Evolutionary conservation across 64 coral and sea anemone genomes (phyloP), one percentile per base, ranked within the genome.

Genomic region (Dendrophyllia cribrosa): DNA sequence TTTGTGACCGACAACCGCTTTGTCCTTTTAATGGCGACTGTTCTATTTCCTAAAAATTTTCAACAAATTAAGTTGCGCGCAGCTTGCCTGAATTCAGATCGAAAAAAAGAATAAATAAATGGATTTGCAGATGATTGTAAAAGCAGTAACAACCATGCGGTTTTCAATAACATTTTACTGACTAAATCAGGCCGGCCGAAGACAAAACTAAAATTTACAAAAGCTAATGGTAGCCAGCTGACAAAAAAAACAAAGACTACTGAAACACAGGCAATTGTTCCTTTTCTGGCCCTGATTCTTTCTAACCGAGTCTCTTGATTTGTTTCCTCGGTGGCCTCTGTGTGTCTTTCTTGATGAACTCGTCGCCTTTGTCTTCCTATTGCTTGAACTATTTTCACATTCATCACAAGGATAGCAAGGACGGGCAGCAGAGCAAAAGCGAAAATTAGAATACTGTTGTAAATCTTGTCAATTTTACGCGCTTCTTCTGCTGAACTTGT

Each of bases 171-270:
- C 11, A 47, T 23, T 6, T 47, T 60, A 44, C 46, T 58, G 11
- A 86, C 51, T 20, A 58, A 43, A 56, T 51, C 50, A 50, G n/a
- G 34, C 11, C n/a, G 64, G 3, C 79, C 79, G 4, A 72, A 61
- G 6, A 78, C n/a, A 43, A 64, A 21, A 55, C 74, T 69, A n/a
- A 88, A 43, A 71, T 88, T 87, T 1, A 66, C 66, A 15, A 67
- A 93, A 14, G 83, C 91, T 69, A 85, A 26, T 56, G 91, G 91
- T 13, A 93, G 58, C 91, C 91, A 93, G 75, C 91, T 87, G 56
- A 86, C 6, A 2, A 93, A 10, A 46, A 93, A 93, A 9, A 68
- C 7, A 6, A 71, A 51, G 0, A 78, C 82, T 2, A 93, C 83
- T 6, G 87, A 13, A 12, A 87, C 74, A 60, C 91, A 93, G 8